phyloP scores from a whole-genome alignment of 2,888 invertebrate genomes.

The Parasteatoda lunata region DNA sequence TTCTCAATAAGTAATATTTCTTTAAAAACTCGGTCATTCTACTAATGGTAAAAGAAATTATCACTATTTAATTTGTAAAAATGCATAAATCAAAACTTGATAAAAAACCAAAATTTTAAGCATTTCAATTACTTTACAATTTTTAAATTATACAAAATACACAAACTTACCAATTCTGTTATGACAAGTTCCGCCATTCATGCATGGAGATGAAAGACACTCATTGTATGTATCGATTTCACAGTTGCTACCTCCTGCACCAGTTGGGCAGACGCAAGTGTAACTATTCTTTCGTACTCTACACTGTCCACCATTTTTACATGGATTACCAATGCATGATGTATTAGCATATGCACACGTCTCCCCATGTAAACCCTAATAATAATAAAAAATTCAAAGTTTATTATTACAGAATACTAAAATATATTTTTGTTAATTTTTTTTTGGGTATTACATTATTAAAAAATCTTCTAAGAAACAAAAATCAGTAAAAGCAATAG shows the following conservation, averaged over 20 bases:
- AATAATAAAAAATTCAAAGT: neutral
- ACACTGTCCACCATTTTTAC: conserved; percentile 73
- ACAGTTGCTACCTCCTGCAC: conserved; percentile 88
- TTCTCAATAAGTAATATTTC: no score
- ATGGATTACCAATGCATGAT: conserved; percentile 85
- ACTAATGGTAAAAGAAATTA: no score
- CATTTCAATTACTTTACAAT: neutral
- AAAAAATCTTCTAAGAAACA: no score
- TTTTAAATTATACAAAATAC: neutral
- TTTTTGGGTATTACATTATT: no score
- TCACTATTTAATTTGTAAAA: no score
- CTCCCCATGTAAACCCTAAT: conserved; percentile 87
- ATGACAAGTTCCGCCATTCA: conserved; percentile 90
- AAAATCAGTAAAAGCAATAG: no score
- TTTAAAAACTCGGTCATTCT: no score
- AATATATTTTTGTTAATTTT: neutral
- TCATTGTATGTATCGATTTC: conserved; percentile 90
- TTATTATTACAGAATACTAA: neutral
- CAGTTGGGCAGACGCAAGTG: conserved; percentile 85
- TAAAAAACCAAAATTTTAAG: no score
- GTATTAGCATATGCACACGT: conserved; percentile 91
- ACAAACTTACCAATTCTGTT: conserved; percentile 80
- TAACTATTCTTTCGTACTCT: conserved; percentile 70
- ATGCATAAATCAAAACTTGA: no score
- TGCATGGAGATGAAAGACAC: conserved; percentile 94